A percentile compares a stretch with the other conserved stretches of the same genome.
Evolutionary conservation across 2,797 vertebrate species (phyloP).

Genomic region (Malacoraja senta): DNA sequence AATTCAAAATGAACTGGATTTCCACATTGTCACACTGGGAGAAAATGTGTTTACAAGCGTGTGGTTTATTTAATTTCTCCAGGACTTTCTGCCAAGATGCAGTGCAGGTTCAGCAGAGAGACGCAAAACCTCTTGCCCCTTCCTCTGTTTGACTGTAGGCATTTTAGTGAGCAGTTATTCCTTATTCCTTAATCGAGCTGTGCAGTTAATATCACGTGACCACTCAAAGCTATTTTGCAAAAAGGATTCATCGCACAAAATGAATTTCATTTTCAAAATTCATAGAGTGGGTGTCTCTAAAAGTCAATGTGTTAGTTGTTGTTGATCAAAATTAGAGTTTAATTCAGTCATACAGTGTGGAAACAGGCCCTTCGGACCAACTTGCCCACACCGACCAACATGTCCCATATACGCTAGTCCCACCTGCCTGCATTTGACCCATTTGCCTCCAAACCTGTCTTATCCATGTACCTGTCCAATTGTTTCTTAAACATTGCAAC

Average conservation of each 20-base stretch:
- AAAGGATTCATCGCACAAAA: background rate
- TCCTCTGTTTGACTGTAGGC: background rate
- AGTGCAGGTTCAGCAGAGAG: background rate
- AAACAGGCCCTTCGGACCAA: too few species aligned
- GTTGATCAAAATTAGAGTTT: background rate
- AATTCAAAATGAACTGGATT: background rate
- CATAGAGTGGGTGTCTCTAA: background rate
- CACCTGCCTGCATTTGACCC: too few species aligned
- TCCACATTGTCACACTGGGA: background rate
- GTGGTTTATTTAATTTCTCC: background rate
- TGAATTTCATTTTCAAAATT: background rate
- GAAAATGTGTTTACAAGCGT: background rate
- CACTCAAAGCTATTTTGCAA: background rate
- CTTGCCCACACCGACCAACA: too few species aligned
- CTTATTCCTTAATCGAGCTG: background rate
- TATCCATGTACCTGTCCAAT: too few species aligned
- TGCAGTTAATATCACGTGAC: background rate
- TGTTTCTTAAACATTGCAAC: too few species aligned
- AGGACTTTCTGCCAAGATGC: background rate
- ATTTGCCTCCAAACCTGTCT: too few species aligned
- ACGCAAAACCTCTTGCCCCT: background rate
- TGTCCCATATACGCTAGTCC: too few species aligned
- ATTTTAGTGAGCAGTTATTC: background rate
- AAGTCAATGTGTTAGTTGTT: background rate
- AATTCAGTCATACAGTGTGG: too few species aligned